Percentiles rank a stretch among this genome's conserved stretches.
phyloP scores from a whole-genome alignment of 92 coral and sea anemone genomes.

The Porites cylindrica region DNA sequence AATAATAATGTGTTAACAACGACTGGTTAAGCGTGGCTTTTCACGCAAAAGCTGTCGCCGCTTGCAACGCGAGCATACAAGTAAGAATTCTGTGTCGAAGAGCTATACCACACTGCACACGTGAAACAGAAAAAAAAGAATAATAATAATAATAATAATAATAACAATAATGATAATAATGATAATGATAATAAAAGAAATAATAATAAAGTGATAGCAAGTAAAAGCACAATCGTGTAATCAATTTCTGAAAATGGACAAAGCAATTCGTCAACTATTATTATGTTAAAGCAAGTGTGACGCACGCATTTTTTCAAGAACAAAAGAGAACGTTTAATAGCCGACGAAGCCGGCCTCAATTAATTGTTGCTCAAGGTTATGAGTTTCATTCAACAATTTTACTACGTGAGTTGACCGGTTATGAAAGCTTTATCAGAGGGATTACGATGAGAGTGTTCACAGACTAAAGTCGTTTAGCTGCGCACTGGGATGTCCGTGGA shows the following conservation, averaged over 20 bases:
- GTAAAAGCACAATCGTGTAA: conserved; percentile 9
- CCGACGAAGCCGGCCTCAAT: too few relatives aligned
- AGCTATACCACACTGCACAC: too few relatives aligned
- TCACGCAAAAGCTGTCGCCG: too few relatives aligned
- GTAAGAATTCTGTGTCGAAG: too few relatives aligned
- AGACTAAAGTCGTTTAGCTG: neutral
- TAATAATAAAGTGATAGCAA: neutral
- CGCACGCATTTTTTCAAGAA: neutral
- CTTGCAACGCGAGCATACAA: too few relatives aligned
- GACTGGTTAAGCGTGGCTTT: too few relatives aligned
- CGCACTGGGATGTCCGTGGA: too few relatives aligned
- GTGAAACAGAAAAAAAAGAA: too few relatives aligned
- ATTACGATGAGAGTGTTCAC: neutral
- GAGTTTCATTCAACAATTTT: conserved; percentile 3
- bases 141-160: too few relatives aligned
- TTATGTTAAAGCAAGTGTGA: neutral
- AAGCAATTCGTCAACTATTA: conserved; percentile 13
- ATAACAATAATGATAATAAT: neutral
- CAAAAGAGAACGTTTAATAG: conserved; percentile 22
- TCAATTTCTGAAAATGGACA: neutral
- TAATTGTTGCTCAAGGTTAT: conserved; percentile 1
- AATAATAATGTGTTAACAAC: too few relatives aligned
- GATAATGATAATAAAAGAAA: too few relatives aligned
- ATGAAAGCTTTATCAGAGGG: neutral
- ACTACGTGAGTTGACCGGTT: neutral